phyloP scores from a whole-genome alignment of 2,113 vertebrate species.

The Oplegnathus fasciatus region DNA sequence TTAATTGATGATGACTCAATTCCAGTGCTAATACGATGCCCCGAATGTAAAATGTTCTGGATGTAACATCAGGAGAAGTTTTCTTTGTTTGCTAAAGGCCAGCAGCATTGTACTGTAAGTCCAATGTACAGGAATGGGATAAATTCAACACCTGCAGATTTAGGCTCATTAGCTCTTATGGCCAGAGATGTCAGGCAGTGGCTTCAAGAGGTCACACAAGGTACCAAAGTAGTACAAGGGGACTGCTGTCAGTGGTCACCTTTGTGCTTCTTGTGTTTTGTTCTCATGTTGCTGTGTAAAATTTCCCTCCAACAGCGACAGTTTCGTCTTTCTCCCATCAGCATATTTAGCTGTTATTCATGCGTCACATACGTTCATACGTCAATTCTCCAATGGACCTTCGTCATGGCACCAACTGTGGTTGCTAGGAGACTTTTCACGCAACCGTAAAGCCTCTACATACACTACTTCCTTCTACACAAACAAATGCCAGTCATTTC shows the following conservation, averaged over 20 bases:
- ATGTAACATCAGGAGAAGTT: not conserved
- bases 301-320: too few relatives aligned
- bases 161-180: not conserved
- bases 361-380: too few relatives aligned
- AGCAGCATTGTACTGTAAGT: too few relatives aligned
- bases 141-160: too few relatives aligned
- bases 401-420: not conserved
- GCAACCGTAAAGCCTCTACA: not conserved
- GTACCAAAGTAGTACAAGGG: not conserved
- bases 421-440: slow-evolving; percentile 28
- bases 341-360: not conserved
- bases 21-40: too few relatives aligned
- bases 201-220: not conserved
- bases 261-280: not conserved
- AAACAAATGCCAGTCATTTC: slow-evolving; percentile 25
- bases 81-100: too few relatives aligned
- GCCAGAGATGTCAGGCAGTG: not conserved
- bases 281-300: not conserved
- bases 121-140: too few relatives aligned
- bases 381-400: not conserved
- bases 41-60: not conserved
- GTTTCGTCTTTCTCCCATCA: not conserved
- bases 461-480: not conserved
- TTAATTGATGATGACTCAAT: too few relatives aligned
- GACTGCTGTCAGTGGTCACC: not conserved